Percentiles rank a stretch among this genome's conserved stretches.
phyloP scores from a whole-genome alignment of 2,888 invertebrate species.

The Chymomyza caudatula region DNA sequence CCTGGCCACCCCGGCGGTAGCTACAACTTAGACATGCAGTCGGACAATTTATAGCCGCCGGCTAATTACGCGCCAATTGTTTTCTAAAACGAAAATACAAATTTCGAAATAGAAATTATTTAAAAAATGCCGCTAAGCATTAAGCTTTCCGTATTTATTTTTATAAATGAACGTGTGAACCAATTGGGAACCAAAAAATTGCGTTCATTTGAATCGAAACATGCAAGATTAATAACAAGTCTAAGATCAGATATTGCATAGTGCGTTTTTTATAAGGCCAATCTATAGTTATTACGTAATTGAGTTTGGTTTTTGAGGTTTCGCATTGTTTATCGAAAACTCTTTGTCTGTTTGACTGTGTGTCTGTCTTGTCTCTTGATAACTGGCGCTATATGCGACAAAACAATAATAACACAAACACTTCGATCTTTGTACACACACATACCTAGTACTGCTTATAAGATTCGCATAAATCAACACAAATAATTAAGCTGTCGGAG shows the following conservation, averaged over 20 bases:
- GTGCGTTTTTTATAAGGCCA: constrained; percentile 3
- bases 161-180: constrained; percentile 48
- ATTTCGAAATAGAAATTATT: constrained; percentile 43
- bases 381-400: constrained; percentile 16
- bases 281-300: constrained; percentile 64
- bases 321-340: constrained; percentile 19
- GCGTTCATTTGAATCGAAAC: background rate
- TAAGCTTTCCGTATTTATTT: constrained; percentile 48
- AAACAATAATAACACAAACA: constrained; percentile 23
- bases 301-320: constrained; percentile 42
- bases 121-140: constrained; percentile 34
- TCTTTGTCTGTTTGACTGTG: constrained; percentile 20
- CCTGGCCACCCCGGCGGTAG: background rate
- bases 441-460: constrained; percentile 35
- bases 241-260: background rate
- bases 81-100: constrained; percentile 40
- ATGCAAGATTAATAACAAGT: constrained; percentile 2
- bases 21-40: background rate
- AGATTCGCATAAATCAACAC: constrained; percentile 68
- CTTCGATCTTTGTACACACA: constrained; percentile 10
- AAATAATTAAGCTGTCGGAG: constrained; percentile 56
- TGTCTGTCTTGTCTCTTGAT: constrained; percentile 11
- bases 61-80: constrained; percentile 53
- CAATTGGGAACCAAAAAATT: constrained; percentile 24
- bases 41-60: constrained; percentile 1